Evolutionary conservation across 2,888 invertebrate genomes (phyloP), one percentile per base, ranked within the genome.

Genomic region (Bhutanitis thaidina): DNA sequence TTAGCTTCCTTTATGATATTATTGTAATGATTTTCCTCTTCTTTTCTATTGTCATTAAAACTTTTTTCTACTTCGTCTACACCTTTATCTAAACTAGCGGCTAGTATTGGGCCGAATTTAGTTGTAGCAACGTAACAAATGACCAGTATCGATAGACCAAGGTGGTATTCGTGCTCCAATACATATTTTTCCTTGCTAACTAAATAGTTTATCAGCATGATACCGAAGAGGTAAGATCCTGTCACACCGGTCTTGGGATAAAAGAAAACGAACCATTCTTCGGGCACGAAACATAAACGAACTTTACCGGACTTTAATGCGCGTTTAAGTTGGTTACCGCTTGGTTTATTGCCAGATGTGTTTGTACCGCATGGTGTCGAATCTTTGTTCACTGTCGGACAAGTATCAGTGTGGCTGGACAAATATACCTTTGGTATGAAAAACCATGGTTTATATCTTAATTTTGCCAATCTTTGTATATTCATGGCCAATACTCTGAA

Each of bases 101-200:
- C 93, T 7, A 95, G 40, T 16, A 61, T 60, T 14, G 93, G 91
- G 0, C 97, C 97, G 5, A 94, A 74, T 67, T 92, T 94, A 65
- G 94, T 95, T 8, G 92, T 86, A 1, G 71, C 85, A 45, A 87
- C 50, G 44, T 92, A 74, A 47, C 5, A 20, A 67, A 96, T 90
- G 1, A 94, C 68, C 8, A 92, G 77, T 43, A 95, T 75, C 0
- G 96, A 94, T 8, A 96, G 56, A 14, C 96, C 95, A 56, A 91
- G 91, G 77, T 94, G 95, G 80, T 93, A 97, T 74, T 98, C 97
- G 74, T 98, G 98, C 77, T 99, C 98, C 90, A 97, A 85, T 0
- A 99, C 93, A 72, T 93, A 96, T 58, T 95, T 93, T 90, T 99
- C 99, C 85, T 99, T 99, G 75, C 98, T 98, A 43, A 95, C 62